A percentile compares a stretch with the other conserved stretches of the same genome.
These are phyloP conservation scores for Synergus laeviventris DNA, from an alignment of 2,888 invertebrate species.

Conservation along the genomic window DNA sequence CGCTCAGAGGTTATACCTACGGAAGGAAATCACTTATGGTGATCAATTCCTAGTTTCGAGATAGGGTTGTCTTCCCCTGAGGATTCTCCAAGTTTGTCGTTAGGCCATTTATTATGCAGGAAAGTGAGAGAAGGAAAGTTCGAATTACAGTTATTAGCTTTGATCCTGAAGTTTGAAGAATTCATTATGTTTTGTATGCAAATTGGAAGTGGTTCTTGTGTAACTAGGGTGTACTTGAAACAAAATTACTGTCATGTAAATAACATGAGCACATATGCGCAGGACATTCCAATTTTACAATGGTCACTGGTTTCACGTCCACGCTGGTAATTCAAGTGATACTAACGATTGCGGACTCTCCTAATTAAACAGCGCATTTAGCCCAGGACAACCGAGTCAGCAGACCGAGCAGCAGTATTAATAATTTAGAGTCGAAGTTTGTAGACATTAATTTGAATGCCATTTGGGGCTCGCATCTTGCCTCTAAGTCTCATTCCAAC, in stretches of 20 bases:
- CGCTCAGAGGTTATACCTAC: slow-evolving; percentile 62
- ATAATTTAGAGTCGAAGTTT: slow-evolving; percentile 64
- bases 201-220: not conserved
- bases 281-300: slow-evolving; percentile 44
- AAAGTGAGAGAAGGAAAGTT: slow-evolving; percentile 25
- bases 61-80: slow-evolving; percentile 3
- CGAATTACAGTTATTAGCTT: slow-evolving; percentile 18
- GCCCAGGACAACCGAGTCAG: slow-evolving; percentile 59
- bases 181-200: not conserved
- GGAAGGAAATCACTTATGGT: slow-evolving; percentile 68
- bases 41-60: slow-evolving; percentile 61
- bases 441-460: slow-evolving; percentile 65
- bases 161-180: slow-evolving; percentile 7
- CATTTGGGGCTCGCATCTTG: slow-evolving; percentile 62
- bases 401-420: slow-evolving; percentile 58
- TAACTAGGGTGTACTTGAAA: not conserved
- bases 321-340: slow-evolving; percentile 43
- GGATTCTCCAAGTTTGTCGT: slow-evolving; percentile 36
- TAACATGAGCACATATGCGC: slow-evolving; percentile 25
- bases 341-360: slow-evolving; percentile 64
- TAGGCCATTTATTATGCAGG: slow-evolving; percentile 24
- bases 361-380: slow-evolving; percentile 67
- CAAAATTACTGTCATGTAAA: slow-evolving; percentile 29
- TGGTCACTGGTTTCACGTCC: slow-evolving; percentile 43
- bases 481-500: slow-evolving; percentile 53